Percentiles rank a stretch among this genome's conserved stretches.
Evolutionary conservation across 2,888 invertebrate species (phyloP).

Genomic region (Ctena decussata): DNA sequence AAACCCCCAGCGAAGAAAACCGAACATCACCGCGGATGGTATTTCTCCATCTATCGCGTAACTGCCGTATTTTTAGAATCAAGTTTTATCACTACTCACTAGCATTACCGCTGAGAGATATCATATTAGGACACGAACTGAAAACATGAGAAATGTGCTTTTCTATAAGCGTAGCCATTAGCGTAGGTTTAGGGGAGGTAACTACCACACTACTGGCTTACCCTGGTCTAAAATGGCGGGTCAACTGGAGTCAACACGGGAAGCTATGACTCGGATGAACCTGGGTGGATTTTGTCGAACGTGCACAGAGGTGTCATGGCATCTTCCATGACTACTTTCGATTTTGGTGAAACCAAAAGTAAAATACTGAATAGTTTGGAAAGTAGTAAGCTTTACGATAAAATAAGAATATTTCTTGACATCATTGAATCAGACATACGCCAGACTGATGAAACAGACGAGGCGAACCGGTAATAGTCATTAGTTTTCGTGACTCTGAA

Average conservation of each 20-base stretch:
- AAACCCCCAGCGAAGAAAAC: too few relatives aligned
- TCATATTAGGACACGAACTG: too few relatives aligned
- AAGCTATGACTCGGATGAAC: not conserved
- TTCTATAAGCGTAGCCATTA: too few relatives aligned
- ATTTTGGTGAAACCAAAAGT: slow-evolving; percentile 31
- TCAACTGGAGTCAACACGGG: not conserved
- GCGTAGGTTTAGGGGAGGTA: too few relatives aligned
- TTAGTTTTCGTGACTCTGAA: slow-evolving; percentile 33
- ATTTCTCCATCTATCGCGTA: too few relatives aligned
- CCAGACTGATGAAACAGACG: slow-evolving; percentile 23
- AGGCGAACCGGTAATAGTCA: slow-evolving; percentile 38
- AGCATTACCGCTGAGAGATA: too few relatives aligned
- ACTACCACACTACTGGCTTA: not conserved
- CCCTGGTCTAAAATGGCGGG: not conserved
- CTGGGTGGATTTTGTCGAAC: too few relatives aligned
- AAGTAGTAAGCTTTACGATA: slow-evolving; percentile 28
- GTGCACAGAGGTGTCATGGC: slow-evolving; percentile 10
- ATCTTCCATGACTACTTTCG: slow-evolving; percentile 6
- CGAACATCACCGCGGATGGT: too few relatives aligned
- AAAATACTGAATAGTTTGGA: slow-evolving; percentile 43
- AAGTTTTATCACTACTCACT: too few relatives aligned
- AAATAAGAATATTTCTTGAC: slow-evolving; percentile 40
- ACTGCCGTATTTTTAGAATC: too few relatives aligned
- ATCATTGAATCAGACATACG: slow-evolving; percentile 15
- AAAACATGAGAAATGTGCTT: too few relatives aligned